Base-by-base conservation (phyloP, 2,797 vertebrate species). In the Loris lydekkerianus region DNA sequence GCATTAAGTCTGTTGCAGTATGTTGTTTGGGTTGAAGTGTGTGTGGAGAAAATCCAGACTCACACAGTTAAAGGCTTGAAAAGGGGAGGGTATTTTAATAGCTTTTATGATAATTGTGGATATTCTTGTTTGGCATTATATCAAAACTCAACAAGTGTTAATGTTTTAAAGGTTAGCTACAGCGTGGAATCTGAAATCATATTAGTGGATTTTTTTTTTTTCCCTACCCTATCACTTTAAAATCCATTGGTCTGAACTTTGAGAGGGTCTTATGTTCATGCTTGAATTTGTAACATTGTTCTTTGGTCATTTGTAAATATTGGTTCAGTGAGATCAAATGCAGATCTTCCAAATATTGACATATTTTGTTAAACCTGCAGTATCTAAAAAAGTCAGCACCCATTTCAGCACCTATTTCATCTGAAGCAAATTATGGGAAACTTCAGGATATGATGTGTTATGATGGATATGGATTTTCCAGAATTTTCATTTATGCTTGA, bases 251-350 rank as follows among this genome's bases (percentile, higher is more conserved):
- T 56, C 70, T 63, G 56, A 95, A 84, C 23, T 63, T 63, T 78
- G 69, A 91, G 10, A 82, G 60, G 5, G 27, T 78, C 46, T 80
- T 81, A 27, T 31, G 56, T 56, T 9, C 27, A 10, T 49, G 31
- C 27, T n/a, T 91, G 84, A 89, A 53, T 93, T 70, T 88, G 25
- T 93, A 40, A 85, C 17, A 70, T 56, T 40, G 76, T 93, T 80
- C 40, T 6, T 61, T 40, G 43, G 15, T 89, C n/a, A 56, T 77
- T 72, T 90, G 27, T 86, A 93, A 92, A 37, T 69, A 83, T 34
- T 78, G 56, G 7, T 89, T 96, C 69, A 82, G 4, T 85, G 40
- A 86, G 63, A 73, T 93, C 65, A 67, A 31, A 61, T 7, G 53
- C 25, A 76, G 25, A 73, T 89, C 69, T 86, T 89, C 43, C 69